These are phyloP conservation scores for Malurus leucopterus DNA, from an alignment of 2,797 vertebrate genomes.

Conservation along the genomic window DNA sequence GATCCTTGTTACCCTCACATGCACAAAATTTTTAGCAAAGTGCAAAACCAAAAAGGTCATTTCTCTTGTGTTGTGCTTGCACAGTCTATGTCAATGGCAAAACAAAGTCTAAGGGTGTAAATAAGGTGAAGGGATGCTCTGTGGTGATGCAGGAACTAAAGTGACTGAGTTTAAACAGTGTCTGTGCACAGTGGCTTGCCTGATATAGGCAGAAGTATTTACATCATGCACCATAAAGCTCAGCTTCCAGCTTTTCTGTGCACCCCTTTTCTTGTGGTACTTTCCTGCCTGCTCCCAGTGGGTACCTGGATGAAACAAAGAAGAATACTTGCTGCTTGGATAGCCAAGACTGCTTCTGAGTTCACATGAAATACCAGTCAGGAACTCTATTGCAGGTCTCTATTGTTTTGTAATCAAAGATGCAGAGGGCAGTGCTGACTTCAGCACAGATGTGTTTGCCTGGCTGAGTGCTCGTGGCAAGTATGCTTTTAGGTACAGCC, in stretches of 20 bases:
- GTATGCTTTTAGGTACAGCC: background rate
- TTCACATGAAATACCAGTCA: background rate
- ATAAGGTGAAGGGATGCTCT: background rate
- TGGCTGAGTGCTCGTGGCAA: background rate
- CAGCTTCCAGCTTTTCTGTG: background rate
- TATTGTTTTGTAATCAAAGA: background rate
- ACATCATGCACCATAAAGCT: rapidly evolving
- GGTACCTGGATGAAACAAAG: background rate
- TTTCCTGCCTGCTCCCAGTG: background rate
- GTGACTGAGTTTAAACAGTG: background rate
- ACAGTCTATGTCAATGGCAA: background rate
- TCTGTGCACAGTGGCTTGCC: background rate
- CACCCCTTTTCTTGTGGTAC: background rate
- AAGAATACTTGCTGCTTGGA: background rate
- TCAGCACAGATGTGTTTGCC: background rate
- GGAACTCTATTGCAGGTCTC: too few species aligned
- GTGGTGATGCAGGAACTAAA: background rate
- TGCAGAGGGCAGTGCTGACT: background rate
- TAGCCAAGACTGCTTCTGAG: background rate
- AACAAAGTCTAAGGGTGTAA: background rate
- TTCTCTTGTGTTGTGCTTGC: background rate
- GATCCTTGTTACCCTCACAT: background rate
- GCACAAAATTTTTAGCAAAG: background rate
- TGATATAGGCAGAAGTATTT: background rate
- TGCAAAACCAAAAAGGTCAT: background rate